Conservation (phyloP, 2,888 invertebrate genomes). For the Hololepta plana region DNA sequence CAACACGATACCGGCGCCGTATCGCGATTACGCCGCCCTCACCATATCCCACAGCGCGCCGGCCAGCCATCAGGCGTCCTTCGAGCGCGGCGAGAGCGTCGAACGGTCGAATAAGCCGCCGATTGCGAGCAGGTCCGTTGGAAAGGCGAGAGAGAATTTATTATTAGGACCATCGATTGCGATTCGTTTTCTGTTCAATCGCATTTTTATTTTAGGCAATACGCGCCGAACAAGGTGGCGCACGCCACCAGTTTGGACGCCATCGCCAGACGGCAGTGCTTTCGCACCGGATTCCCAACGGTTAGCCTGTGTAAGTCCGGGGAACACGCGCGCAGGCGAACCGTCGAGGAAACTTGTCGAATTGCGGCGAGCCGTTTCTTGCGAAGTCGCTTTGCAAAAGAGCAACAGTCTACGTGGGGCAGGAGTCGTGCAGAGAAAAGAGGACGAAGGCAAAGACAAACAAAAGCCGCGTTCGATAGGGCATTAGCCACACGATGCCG, state of each 20-base stretch:
- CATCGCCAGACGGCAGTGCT: slow-evolving; percentile 31
- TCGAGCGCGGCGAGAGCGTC: slow-evolving; percentile 26
- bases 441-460: no score
- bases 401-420: no score
- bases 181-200: no score
- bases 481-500: no score
- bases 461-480: no score
- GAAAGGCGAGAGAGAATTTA: neutral
- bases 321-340: neutral
- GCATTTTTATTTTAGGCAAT: slow-evolving; percentile 13
- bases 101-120: slow-evolving; percentile 17
- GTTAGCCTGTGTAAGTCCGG: slow-evolving; percentile 36
- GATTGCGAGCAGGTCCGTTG: slow-evolving; percentile 13
- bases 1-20: slow-evolving; percentile 8
- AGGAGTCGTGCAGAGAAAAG: no score
- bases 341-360: slow-evolving; percentile 1
- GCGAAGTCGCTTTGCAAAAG: no score
- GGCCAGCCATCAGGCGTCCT: slow-evolving; percentile 26
- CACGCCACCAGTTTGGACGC: slow-evolving; percentile 41
- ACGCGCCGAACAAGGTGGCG: slow-evolving; percentile 24
- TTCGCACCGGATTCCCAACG: slow-evolving; percentile 31
- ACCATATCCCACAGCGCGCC: slow-evolving; percentile 27
- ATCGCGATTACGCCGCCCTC: slow-evolving; percentile 21
- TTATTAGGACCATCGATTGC: neutral
- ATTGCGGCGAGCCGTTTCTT: no score